These are phyloP conservation scores for Platysteira castanea DNA, from an alignment of 2,113 vertebrate species.

Conservation along the genomic window DNA sequence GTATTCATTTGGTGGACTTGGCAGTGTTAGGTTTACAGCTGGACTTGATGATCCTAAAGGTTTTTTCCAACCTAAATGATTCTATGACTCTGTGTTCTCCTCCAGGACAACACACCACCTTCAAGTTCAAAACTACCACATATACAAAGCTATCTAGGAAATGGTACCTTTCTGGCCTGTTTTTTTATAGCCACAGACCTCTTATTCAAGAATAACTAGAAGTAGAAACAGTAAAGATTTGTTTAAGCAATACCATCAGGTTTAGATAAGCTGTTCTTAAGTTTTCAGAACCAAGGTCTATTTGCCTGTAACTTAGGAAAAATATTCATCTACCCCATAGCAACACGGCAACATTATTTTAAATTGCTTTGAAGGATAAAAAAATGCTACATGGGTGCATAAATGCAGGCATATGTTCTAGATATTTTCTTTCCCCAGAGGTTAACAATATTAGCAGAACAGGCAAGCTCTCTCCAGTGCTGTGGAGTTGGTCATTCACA, in stretches of 20 bases:
- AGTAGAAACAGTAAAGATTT: neutral
- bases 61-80: neutral
- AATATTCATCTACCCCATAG: neutral
- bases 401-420: neutral
- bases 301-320: neutral
- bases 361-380: neutral
- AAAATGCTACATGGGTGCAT: neutral
- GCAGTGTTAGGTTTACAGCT: neutral
- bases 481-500: rapidly evolving
- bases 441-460: neutral
- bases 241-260: neutral
- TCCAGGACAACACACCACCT: neutral
- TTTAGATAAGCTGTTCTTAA: neutral
- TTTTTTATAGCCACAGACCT: neutral
- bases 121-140: neutral
- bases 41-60: neutral
- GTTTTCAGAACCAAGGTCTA: neutral
- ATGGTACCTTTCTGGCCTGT: neutral
- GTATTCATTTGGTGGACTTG: neutral
- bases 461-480: neutral
- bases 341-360: neutral
- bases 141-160: neutral
- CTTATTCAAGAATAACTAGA: neutral
- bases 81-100: neutral
- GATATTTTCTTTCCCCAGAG: neutral